Evolutionary conservation across 2,113 vertebrate species (phyloP), one percentile per base, ranked within the genome.

Genomic region (Alectura lathami): DNA sequence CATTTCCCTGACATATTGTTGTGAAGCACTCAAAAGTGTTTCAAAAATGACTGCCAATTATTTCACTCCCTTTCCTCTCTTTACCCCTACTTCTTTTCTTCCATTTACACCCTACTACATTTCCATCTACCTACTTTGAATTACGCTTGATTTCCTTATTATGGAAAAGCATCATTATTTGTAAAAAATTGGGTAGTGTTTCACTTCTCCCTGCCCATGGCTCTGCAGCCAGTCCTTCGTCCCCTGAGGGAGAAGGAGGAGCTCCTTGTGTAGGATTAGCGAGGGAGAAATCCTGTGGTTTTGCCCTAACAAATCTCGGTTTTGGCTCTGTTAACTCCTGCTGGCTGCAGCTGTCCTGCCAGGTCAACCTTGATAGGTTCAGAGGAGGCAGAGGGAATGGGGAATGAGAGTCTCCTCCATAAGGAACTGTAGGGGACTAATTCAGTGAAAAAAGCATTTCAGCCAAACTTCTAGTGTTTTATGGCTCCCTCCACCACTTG

Each of bases 321-420:
- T 85, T 78, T 81, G 93, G 79, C 85, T 83, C 85, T 43, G 17
- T 43, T 70, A 48, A 3, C 27, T 79, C 64, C 85, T 16, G 8
- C 83, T 86, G 57, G 38, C 83, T 94, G 83, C 96, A 95, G 76
- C 88, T 95, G 95, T 96, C 91, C 84, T 76, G 90, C 68, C 69
- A 87, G 68, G 76, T 96, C 83, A 91, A 81, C 53, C 74, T 48
- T 8, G 22, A 26, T 75, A 27, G 3, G 4, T 24, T 51, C 50
- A 68, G 60, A 81, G 36, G 50, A 93, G 51, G 57, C 5, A 12
- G 23, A 20, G 62, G 17, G 17, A 91, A n/a, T n/a, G n/a, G n/a
- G n/a, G n/a, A 91, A 83, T 3, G 7, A 83, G 11, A 47, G 36
- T 47, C 81, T 62, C 20, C 10, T 59, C 62, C 0, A 0, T 67